These are phyloP conservation scores for Achatina immaculata DNA, from an alignment of 1,140 invertebrate species.

Conservation along the genomic window DNA sequence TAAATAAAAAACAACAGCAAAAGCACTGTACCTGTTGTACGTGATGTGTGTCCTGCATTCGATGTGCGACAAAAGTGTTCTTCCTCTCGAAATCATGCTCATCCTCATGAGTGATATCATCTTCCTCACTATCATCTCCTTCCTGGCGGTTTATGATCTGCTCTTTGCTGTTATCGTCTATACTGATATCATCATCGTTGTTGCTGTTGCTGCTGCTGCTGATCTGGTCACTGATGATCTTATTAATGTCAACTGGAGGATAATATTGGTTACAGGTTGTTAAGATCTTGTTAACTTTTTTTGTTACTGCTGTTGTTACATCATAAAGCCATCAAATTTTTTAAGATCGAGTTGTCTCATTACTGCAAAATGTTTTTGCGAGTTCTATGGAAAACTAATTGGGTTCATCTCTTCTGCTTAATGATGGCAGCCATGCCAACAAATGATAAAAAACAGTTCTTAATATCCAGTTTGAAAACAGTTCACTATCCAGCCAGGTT, in stretches of 20 bases:
- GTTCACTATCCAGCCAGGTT: too few species aligned
- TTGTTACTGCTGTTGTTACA: constrained; percentile 6
- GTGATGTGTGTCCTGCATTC: constrained; percentile 32
- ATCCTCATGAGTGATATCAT: constrained; percentile 35
- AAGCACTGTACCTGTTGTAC: constrained; percentile 36
- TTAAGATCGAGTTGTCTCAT: not conserved
- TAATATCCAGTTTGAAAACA: too few species aligned
- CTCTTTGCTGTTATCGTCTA: constrained; percentile 16
- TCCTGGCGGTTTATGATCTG: constrained; percentile 30
- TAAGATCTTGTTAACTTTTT: not conserved
- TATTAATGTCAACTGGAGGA: not conserved
- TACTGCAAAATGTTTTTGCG: not conserved
- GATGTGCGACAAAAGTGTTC: constrained; percentile 38
- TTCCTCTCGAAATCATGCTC: constrained; percentile 38
- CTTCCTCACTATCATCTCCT: not conserved
- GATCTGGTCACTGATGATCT: constrained; percentile 10
- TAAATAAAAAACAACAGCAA: too few species aligned
- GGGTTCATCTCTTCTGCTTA: too few species aligned
- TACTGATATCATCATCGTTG: constrained; percentile 19
- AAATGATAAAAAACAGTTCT: too few species aligned
- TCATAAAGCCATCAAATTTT: not conserved
- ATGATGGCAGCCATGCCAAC: too few species aligned
- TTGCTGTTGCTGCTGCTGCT: not conserved
- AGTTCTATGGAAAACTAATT: too few species aligned
- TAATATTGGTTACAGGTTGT: constrained; percentile 17